Evolutionary conservation across 2,888 invertebrate species (phyloP), one percentile per base, ranked within the genome.

Genomic region (Dolichopus griseipennis): DNA sequence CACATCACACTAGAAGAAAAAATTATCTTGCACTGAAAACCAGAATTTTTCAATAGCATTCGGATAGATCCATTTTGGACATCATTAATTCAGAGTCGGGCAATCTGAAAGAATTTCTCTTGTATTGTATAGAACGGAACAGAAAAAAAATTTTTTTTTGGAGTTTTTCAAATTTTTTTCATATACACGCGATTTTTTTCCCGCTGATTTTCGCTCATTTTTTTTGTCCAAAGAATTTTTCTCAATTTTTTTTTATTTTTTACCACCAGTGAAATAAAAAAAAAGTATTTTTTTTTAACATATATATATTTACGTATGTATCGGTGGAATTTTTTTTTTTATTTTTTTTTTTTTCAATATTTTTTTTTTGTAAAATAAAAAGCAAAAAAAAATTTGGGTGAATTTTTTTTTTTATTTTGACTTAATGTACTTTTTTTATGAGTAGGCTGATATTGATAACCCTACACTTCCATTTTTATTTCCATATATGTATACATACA

Each of bases 1-100:
- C 63, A 63, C 63, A 63, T 63, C 63, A 63, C 63, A 63, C 61
- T 61, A 61, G 21, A 61, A 61, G 21, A 61, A 61, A 21, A 61
- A 63, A 63, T 27, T 27, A 33, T 63, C 27, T 63, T 27, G 63
- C 63, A 63, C 63, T 63, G 63, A 63, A 63, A 63, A 63, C 27
- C 12, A 12, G 27, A 63, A 63, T 15, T 12, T 52, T 52, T 52
- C 52, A 6, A 52, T 52, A 9, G 37, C 8, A 37, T 37, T 37
- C 12, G 37, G 8, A 37, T 52, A 52, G 52, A 52, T 6, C 52
- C 52, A n/a, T 15, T 41, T 18, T 12, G 52, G 52, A 2, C 52
- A n/a, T 5, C n/a, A n/a, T n/a, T 18, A n/a, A 52, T 41, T 41
- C 27, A 27, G 27, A 52, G n/a, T 52, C 15, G 15, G 8, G 2